phyloP scores from a whole-genome alignment of 2,888 invertebrate genomes.

The Campoletis raptor region DNA sequence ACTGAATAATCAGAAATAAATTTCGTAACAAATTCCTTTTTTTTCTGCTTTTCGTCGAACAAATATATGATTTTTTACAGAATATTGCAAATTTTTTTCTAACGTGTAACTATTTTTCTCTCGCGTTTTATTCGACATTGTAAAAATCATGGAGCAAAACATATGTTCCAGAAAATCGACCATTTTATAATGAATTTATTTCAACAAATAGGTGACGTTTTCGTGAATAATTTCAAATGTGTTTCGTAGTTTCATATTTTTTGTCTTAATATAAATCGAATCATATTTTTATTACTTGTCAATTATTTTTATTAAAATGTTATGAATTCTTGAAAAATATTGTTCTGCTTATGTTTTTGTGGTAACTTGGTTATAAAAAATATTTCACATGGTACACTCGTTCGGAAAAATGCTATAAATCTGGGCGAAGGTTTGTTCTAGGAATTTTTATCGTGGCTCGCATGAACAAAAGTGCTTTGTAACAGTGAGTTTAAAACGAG shows the following conservation, averaged over 20 bases:
- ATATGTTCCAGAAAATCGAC: too few relatives aligned
- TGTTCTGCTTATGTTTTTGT: not conserved
- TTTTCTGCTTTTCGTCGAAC: not conserved
- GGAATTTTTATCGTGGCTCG: not conserved
- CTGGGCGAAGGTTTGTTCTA: not conserved
- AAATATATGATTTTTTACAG: not conserved
- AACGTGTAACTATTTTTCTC: not conserved
- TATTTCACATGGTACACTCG: not conserved
- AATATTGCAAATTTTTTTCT: not conserved
- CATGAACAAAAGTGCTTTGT: constrained; percentile 19
- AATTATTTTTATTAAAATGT: not conserved
- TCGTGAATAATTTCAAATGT: not conserved
- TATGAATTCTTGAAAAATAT: not conserved
- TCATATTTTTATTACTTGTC: not conserved
- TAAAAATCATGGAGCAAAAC: too few relatives aligned
- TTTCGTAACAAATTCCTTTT: not conserved
- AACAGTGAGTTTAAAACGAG: constrained; percentile 16
- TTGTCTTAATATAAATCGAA: too few relatives aligned
- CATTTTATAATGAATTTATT: not conserved
- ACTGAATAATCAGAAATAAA: too few relatives aligned
- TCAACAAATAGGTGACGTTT: not conserved
- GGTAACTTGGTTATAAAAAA: not conserved
- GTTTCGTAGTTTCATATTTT: too few relatives aligned
- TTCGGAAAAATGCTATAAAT: not conserved
- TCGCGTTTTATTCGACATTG: too few relatives aligned